Evolutionary conservation across 2,113 vertebrate species (phyloP).

Genomic region (Egretta garzetta): DNA sequence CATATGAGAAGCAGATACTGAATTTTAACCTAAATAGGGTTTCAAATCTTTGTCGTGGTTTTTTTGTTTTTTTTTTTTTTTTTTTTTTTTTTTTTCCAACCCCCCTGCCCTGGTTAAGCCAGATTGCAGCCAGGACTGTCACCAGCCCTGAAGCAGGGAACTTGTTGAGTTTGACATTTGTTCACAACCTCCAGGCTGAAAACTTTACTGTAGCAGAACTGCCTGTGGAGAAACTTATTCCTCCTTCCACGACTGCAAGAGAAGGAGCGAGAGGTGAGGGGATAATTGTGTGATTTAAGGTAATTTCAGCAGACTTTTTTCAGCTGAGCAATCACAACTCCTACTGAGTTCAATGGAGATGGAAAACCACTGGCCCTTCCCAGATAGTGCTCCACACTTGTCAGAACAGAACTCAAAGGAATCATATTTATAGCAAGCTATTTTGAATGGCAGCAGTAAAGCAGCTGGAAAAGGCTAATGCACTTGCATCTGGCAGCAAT

Average conservation of each 20-base stretch:
- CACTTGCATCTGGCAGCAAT: slow-evolving; percentile 52
- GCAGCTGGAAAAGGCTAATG: slow-evolving; percentile 58
- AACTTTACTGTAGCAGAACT: not conserved
- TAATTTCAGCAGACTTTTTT: slow-evolving; percentile 46
- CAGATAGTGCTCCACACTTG: slow-evolving; percentile 12
- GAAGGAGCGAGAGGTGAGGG: not conserved
- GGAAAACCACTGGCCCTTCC: slow-evolving; percentile 35
- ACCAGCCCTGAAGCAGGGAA: not conserved
- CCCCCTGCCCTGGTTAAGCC: not conserved
- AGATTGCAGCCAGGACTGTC: not conserved
- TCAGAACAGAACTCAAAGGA: slow-evolving; percentile 50
- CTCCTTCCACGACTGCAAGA: not conserved
- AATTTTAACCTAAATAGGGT: not conserved
- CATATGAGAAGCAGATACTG: not conserved
- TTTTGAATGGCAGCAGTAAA: slow-evolving; percentile 63
- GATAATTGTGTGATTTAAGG: slow-evolving; percentile 58
- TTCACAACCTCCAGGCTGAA: not conserved
- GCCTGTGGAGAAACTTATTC: not conserved
- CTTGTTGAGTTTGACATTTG: not conserved
- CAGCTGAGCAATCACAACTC: slow-evolving; percentile 45
- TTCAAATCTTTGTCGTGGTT: not conserved
- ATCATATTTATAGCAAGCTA: slow-evolving; percentile 53
- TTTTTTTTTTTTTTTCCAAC: too few species aligned
- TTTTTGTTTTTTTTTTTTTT: too few species aligned
- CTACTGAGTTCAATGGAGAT: slow-evolving; percentile 21